Conservation (phyloP, 2,888 invertebrate genomes). For the Antheraea assamensis region DNA sequence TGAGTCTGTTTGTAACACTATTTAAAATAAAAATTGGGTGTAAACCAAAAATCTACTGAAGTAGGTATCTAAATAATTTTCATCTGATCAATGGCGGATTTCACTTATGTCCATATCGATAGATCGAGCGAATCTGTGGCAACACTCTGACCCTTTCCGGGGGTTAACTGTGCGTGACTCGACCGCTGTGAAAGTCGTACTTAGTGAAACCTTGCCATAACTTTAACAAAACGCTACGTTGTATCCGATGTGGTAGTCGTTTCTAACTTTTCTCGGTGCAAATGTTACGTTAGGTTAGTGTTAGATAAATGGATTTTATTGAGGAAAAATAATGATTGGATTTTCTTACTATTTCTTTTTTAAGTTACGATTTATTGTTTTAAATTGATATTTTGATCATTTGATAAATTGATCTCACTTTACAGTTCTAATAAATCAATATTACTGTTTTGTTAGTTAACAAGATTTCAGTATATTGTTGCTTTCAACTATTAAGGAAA, state of each 20-base stretch:
- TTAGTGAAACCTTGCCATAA: constrained; percentile 32
- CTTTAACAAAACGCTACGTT: constrained; percentile 9
- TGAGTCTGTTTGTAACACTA: no score
- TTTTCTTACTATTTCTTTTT: no score
- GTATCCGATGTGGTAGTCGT: background rate
- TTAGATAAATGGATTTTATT: background rate
- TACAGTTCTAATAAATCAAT: no score
- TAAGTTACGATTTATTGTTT: background rate
- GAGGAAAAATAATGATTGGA: background rate
- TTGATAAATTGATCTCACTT: no score
- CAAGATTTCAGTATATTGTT: no score
- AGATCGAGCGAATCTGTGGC: constrained; percentile 36
- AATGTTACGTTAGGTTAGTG: no score
- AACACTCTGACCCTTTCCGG: constrained; percentile 39
- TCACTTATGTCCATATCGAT: constrained; percentile 31
- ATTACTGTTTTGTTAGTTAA: no score
- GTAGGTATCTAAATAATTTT: constrained; percentile 26
- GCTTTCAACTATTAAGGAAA: no score
- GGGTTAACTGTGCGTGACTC: constrained; percentile 46
- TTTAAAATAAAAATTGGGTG: no score
- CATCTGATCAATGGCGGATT: constrained; percentile 36
- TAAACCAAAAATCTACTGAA: background rate
- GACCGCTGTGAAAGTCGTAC: constrained; percentile 31
- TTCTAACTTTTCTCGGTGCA: background rate
- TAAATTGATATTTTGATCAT: no score